Percentiles rank a stretch among this genome's conserved stretches.
Evolutionary conservation across 2,888 invertebrate species (phyloP).

Genomic region (Cryptophagus acutangulus): DNA sequence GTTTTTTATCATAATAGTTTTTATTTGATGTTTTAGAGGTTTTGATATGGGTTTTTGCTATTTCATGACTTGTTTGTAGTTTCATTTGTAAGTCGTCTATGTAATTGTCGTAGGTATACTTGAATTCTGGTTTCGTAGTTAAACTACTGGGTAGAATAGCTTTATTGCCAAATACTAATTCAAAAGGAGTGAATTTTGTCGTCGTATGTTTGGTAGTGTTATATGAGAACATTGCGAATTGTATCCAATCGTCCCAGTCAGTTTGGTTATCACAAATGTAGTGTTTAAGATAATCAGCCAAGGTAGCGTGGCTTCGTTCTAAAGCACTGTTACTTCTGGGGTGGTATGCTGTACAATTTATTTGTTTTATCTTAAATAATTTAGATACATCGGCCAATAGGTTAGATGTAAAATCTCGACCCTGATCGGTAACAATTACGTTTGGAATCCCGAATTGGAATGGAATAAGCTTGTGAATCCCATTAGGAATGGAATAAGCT

Average conservation of each 20-base stretch:
- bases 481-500: constrained; percentile 27
- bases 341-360: constrained; percentile 31
- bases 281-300: constrained; percentile 34
- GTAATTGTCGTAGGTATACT: constrained; percentile 26
- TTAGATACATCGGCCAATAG: constrained; percentile 34
- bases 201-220: constrained; percentile 32
- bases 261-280: constrained; percentile 29
- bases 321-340: constrained; percentile 35
- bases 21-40: constrained; percentile 32
- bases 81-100: constrained; percentile 25
- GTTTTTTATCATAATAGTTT: constrained; percentile 20
- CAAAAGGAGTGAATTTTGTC: constrained; percentile 37
- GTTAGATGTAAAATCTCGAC: constrained; percentile 37
- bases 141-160: constrained; percentile 31
- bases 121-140: constrained; percentile 16
- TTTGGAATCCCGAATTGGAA: constrained; percentile 36
- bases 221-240: constrained; percentile 34
- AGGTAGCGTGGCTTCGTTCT: constrained; percentile 35
- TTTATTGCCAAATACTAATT: constrained; percentile 38
- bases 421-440: constrained; percentile 39
- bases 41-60: constrained; percentile 25
- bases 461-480: constrained; percentile 32
- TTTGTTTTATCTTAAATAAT: constrained; percentile 33
- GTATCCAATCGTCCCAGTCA: constrained; percentile 35
- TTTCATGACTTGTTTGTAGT: constrained; percentile 21